Evolutionary conservation across 2,888 invertebrate genomes (phyloP).

Genomic region (Cerceris ruficornis): DNA sequence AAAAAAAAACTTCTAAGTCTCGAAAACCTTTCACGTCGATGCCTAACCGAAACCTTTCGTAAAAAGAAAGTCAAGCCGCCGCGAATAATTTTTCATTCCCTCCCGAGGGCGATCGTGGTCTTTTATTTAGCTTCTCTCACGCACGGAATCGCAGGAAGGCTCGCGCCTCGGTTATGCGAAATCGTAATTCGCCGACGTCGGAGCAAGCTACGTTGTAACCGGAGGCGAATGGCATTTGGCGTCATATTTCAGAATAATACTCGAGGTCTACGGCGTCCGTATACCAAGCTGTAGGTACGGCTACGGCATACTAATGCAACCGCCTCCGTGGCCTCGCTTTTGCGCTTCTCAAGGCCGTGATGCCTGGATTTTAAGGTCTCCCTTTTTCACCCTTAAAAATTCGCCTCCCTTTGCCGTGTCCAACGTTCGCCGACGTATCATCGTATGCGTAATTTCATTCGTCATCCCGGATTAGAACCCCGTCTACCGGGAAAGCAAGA

Average conservation of each 20-base stretch:
- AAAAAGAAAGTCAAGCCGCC: conserved; percentile 12
- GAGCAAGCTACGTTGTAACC: conserved; percentile 61
- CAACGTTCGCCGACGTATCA: conserved; percentile 7
- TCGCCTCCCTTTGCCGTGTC: background rate
- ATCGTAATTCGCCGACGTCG: conserved; percentile 64
- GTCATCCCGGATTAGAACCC: conserved; percentile 20
- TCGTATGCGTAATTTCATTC: background rate
- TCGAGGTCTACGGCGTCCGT: conserved; percentile 49
- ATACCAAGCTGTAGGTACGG: conserved; percentile 27
- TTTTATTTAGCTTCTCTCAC: conserved; percentile 40
- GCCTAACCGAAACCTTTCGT: too few relatives aligned
- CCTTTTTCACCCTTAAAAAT: conserved; percentile 3
- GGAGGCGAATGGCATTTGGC: conserved; percentile 73
- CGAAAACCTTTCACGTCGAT: too few relatives aligned
- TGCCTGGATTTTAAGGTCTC: conserved; percentile 3
- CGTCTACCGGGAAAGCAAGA: conserved; percentile 7
- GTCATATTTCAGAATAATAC: conserved; percentile 75
- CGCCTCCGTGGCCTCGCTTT: background rate
- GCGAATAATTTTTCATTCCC: conserved; percentile 24
- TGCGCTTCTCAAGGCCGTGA: conserved; percentile 33
- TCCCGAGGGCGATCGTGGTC: conserved; percentile 26
- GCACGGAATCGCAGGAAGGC: conserved; percentile 13
- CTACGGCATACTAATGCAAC: conserved; percentile 49
- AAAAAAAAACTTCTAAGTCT: too few relatives aligned
- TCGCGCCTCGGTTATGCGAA: conserved; percentile 47